Percentiles rank a stretch among this genome's conserved stretches.
These are phyloP conservation scores for Marronus borbonicus DNA, from an alignment of 2,888 invertebrate genomes.

Conservation along the genomic window DNA sequence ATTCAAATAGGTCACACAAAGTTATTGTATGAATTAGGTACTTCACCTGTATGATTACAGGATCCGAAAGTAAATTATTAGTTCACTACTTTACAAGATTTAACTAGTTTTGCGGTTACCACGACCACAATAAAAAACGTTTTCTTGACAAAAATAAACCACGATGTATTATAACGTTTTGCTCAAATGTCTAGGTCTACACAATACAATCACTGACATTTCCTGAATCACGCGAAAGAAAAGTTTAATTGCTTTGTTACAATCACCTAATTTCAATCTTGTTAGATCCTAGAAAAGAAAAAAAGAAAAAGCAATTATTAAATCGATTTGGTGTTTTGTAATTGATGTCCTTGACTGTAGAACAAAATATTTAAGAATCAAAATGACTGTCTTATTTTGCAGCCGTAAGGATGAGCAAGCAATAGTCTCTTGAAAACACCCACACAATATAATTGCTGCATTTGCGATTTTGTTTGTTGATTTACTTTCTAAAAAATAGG, in stretches of 20 bases:
- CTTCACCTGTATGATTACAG: background rate
- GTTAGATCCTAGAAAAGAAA: background rate
- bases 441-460: too few species aligned
- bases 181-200: slow-evolving; percentile 26
- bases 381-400: too few species aligned
- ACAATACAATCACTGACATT: background rate
- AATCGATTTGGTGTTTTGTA: background rate
- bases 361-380: too few species aligned
- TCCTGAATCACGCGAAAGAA: background rate
- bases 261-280: slow-evolving; percentile 14
- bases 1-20: too few species aligned
- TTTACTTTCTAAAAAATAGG: too few species aligned
- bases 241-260: background rate
- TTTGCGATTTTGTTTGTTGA: too few species aligned
- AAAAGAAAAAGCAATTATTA: background rate
- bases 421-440: too few species aligned
- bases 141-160: background rate
- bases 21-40: too few species aligned
- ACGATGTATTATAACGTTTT: too few species aligned
- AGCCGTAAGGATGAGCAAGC: too few species aligned
- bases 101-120: slow-evolving; percentile 22
- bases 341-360: too few species aligned
- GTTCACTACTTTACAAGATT: background rate
- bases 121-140: slow-evolving; percentile 16
- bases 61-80: slow-evolving; percentile 9